Evolutionary conservation across 2,797 vertebrate genomes (phyloP).

Genomic region (Eulemur mongoz): DNA sequence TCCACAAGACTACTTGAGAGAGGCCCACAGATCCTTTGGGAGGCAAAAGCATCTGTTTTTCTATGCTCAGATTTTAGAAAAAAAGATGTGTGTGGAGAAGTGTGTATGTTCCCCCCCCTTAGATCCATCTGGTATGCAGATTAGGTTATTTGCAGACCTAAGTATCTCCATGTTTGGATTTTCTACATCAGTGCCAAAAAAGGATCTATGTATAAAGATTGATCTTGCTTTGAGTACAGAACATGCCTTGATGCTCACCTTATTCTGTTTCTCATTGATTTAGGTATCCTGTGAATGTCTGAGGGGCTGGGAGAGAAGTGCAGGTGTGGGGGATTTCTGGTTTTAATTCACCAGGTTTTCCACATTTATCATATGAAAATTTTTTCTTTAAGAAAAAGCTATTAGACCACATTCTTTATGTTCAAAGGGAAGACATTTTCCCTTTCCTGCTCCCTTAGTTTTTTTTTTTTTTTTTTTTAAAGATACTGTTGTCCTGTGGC

Average conservation of each 20-base stretch:
- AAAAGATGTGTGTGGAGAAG: conserved; percentile 76
- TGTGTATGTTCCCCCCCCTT: conserved; percentile 71
- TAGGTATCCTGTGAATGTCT: conserved; percentile 42
- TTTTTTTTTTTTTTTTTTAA: neutral
- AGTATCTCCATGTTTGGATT: conserved; percentile 80
- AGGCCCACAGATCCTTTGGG: conserved; percentile 76
- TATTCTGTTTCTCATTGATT: conserved; percentile 50
- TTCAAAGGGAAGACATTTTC: conserved; percentile 38
- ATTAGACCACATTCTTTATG: neutral
- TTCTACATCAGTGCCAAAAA: conserved; percentile 75
- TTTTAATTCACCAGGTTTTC: conserved; percentile 22
- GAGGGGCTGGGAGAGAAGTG: conserved; percentile 18
- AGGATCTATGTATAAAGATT: conserved; percentile 74
- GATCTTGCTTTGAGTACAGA: conserved; percentile 70
- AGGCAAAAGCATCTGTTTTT: conserved; percentile 84
- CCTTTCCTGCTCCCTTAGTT: neutral
- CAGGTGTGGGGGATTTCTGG: neutral
- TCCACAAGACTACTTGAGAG: conserved; percentile 80
- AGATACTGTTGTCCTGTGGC: neutral
- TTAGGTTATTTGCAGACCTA: conserved; percentile 82
- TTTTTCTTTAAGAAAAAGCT: conserved; percentile 20
- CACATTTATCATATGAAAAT: neutral
- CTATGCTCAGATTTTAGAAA: conserved; percentile 80
- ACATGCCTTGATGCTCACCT: conserved; percentile 57
- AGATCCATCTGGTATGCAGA: conserved; percentile 79